Evolutionary conservation across 2,888 invertebrate species (phyloP).

Genomic region (Neoascia interrupta): DNA sequence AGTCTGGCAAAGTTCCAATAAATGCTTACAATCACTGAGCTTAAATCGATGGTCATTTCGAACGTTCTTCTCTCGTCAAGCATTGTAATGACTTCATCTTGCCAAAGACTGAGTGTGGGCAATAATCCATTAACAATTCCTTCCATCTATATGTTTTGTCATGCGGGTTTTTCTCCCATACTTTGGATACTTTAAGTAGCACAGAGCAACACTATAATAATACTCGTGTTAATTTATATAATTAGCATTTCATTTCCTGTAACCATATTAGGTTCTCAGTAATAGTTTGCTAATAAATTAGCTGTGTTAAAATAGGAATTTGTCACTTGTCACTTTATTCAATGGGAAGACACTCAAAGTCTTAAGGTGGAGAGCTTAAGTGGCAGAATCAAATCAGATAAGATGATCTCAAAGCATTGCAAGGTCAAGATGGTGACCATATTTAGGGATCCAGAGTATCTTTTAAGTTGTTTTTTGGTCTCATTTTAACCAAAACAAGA

Average conservation of each 20-base stretch:
- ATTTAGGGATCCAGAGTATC: not conserved
- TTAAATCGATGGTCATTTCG: too few species aligned
- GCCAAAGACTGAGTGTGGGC: not conserved
- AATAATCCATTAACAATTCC: not conserved
- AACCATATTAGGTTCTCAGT: slow-evolving; percentile 12
- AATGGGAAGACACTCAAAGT: not conserved
- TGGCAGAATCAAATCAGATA: not conserved
- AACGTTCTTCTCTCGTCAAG: too few species aligned
- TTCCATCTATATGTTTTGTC: not conserved
- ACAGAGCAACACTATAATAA: not conserved
- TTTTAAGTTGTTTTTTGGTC: not conserved
- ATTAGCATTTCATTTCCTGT: slow-evolving; percentile 27
- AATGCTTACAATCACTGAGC: too few species aligned
- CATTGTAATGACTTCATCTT: slow-evolving; percentile 16
- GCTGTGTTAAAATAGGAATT: not conserved
- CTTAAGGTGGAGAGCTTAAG: too few species aligned
- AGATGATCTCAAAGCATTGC: not conserved
- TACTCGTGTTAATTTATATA: slow-evolving; percentile 2
- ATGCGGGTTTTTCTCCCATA: not conserved
- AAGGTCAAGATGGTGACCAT: not conserved
- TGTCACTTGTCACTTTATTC: not conserved
- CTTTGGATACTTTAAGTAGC: too few species aligned
- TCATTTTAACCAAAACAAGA: too few species aligned
- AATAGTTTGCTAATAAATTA: slow-evolving; percentile 18
- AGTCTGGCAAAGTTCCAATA: too few species aligned